These are phyloP conservation scores for Axea sp. DNA, from an alignment of 2,888 invertebrate species.

Conservation along the genomic window DNA sequence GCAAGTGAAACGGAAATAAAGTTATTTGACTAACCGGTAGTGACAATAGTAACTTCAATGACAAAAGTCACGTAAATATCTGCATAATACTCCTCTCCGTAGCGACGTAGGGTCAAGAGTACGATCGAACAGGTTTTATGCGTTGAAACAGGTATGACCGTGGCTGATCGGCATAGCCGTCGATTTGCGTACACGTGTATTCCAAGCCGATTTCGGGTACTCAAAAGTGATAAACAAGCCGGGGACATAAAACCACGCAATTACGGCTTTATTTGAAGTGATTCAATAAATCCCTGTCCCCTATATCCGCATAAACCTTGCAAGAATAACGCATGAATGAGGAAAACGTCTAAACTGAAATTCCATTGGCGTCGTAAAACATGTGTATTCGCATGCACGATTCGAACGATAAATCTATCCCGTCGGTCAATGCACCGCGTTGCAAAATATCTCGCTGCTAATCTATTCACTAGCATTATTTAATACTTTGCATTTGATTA, in stretches of 20 bases:
- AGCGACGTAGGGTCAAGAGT: slow-evolving; percentile 41
- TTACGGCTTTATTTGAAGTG: slow-evolving; percentile 47
- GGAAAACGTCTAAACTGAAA: slow-evolving; percentile 57
- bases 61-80: slow-evolving; percentile 31
- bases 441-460: slow-evolving; percentile 26
- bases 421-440: slow-evolving; percentile 57
- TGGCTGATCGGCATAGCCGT: slow-evolving; percentile 16
- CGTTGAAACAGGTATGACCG: slow-evolving; percentile 34
- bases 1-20: not conserved
- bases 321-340: slow-evolving; percentile 37
- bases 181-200: slow-evolving; percentile 17
- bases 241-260: slow-evolving; percentile 25
- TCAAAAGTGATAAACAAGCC: slow-evolving; percentile 27
- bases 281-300: slow-evolving; percentile 37
- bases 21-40: slow-evolving; percentile 3
- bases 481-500: slow-evolving; percentile 10
- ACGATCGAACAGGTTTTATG: slow-evolving; percentile 45
- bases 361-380: slow-evolving; percentile 51
- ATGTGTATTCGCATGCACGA: slow-evolving; percentile 50
- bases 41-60: slow-evolving; percentile 11
- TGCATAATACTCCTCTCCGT: slow-evolving; percentile 15
- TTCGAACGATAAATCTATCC: slow-evolving; percentile 53
- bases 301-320: slow-evolving; percentile 19
- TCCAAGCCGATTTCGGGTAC: slow-evolving; percentile 29
- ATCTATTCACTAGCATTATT: slow-evolving; percentile 16